These are phyloP conservation scores for Poeciliopsis presidionis DNA, from an alignment of 2,797 vertebrate species.

Conservation along the genomic window DNA sequence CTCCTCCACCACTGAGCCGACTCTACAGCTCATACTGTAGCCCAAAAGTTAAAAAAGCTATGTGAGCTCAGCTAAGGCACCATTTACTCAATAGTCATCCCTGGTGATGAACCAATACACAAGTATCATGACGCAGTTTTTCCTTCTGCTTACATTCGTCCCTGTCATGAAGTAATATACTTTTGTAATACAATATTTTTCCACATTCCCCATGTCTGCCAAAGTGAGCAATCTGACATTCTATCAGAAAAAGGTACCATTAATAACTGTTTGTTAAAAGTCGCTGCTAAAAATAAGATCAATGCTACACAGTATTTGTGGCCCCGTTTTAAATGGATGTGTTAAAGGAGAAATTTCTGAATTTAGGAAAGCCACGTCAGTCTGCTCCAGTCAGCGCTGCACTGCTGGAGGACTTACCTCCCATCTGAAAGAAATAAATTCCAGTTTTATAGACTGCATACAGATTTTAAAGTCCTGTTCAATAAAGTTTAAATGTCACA, in stretches of 20 bases:
- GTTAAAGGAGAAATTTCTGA: background rate
- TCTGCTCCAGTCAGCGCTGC: constrained; percentile 80
- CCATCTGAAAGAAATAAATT: constrained; percentile 93
- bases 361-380: constrained; percentile 30
- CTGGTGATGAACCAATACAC: background rate
- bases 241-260: background rate
- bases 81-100: background rate
- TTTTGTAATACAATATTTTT: background rate
- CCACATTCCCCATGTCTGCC: background rate
- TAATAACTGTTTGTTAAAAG: background rate
- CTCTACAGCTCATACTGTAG: background rate
- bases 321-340: background rate
- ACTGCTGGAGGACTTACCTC: constrained; percentile 83
- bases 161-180: background rate
- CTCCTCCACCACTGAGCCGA: background rate
- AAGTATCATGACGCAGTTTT: background rate
- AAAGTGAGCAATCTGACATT: background rate
- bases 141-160: background rate
- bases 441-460: constrained; percentile 97
- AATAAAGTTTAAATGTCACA: constrained; percentile 99
- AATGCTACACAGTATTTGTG: background rate
- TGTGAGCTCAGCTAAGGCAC: background rate
- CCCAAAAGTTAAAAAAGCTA: background rate
- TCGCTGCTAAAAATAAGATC: background rate
- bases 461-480: constrained; percentile 99